Conservation (phyloP, 2,113 vertebrate species). For the Cathartes aura region DNA sequence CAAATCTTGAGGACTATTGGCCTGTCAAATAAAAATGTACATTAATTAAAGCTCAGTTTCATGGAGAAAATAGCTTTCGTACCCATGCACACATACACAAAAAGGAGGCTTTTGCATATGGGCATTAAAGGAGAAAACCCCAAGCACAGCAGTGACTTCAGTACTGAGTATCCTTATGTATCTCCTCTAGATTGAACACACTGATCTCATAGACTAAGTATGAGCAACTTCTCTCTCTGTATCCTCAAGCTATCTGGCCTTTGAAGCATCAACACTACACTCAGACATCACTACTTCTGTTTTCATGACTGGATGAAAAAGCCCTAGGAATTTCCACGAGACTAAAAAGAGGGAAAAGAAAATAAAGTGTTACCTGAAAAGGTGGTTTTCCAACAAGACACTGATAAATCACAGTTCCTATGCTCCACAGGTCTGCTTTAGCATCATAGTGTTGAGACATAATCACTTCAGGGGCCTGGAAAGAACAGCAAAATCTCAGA, state of each 20-base stretch:
- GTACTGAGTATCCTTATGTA: not conserved
- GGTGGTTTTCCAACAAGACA: conserved; percentile 98
- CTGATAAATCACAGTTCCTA: conserved; percentile 96
- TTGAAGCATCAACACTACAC: not conserved
- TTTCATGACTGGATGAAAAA: not conserved
- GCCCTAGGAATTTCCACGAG: not conserved
- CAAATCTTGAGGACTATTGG: conserved; percentile 95
- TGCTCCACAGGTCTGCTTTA: conserved; percentile 97
- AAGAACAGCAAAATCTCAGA: conserved; percentile 2
- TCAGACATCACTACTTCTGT: not conserved
- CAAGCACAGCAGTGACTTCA: not conserved
- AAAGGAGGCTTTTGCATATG: not conserved
- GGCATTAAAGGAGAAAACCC: not conserved
- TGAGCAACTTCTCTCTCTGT: not conserved
- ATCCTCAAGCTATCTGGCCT: not conserved
- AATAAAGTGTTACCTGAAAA: conserved; percentile 85
- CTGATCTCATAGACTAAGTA: not conserved
- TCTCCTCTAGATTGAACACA: not conserved
- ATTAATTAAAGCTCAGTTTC: conserved; percentile 37
- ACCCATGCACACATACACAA: not conserved
- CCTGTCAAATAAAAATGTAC: conserved; percentile 77
- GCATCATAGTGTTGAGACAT: conserved; percentile 99
- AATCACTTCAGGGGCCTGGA: conserved; percentile 95
- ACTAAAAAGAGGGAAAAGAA: not conserved
- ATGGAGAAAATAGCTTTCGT: not conserved